Evolutionary conservation across 2,888 invertebrate species (phyloP).

Genomic region (Pterostichus niger): DNA sequence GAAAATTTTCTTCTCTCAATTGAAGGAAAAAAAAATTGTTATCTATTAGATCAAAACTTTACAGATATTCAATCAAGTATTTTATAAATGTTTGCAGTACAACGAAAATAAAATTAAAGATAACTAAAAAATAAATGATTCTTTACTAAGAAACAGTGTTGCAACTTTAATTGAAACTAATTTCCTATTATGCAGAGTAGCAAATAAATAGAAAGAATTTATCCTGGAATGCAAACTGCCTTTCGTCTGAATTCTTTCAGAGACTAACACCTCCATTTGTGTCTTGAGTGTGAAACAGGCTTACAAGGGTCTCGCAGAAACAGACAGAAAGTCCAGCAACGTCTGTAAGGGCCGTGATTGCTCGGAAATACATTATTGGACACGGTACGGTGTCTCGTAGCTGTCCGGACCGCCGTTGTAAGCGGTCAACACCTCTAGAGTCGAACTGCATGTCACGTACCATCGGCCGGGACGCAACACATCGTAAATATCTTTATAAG

Average conservation of each 20-base stretch:
- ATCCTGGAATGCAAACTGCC: background rate
- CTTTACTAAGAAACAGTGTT: too few species aligned
- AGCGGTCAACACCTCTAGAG: constrained; percentile 51
- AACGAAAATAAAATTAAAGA: too few species aligned
- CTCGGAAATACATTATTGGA: constrained; percentile 61
- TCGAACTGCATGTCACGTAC: constrained; percentile 46
- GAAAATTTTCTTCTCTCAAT: too few species aligned
- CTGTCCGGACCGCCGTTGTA: constrained; percentile 21
- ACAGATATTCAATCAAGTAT: too few species aligned
- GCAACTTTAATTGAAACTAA: too few species aligned
- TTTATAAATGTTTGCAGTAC: too few species aligned
- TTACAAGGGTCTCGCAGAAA: constrained; percentile 2
- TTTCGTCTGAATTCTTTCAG: background rate
- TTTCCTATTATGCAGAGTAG: too few species aligned
- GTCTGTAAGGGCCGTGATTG: constrained; percentile 41
- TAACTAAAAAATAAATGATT: too few species aligned
- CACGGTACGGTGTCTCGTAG: constrained; percentile 9
- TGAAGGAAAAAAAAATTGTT: too few species aligned
- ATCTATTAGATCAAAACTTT: too few species aligned
- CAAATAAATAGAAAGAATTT: too few species aligned
- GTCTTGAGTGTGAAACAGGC: constrained; percentile 16
- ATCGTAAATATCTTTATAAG: constrained; percentile 56
- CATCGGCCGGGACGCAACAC: constrained; percentile 14
- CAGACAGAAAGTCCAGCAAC: constrained; percentile 11
- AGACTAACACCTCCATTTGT: background rate